phyloP scores from a whole-genome alignment of 1,140 invertebrate species.

The Magallana angulata region DNA sequence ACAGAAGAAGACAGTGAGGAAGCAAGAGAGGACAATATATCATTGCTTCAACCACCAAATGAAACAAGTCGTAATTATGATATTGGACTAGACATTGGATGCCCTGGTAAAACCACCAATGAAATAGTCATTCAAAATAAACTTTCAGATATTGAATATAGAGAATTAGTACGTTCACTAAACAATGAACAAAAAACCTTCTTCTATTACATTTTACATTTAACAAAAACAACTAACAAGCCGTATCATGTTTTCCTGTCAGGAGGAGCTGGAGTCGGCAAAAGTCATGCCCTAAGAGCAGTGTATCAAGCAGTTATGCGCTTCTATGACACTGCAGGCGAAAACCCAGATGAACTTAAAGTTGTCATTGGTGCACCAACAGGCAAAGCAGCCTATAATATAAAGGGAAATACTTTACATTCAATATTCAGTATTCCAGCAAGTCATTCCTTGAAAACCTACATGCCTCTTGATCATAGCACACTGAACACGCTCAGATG shows the following conservation, averaged over 20 bases:
- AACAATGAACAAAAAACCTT: too few relatives aligned
- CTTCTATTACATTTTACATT: too few relatives aligned
- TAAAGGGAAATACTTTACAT: conserved; percentile 57
- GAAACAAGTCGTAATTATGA: too few relatives aligned
- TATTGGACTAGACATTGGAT: too few relatives aligned
- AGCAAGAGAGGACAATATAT: too few relatives aligned
- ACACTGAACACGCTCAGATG: not conserved
- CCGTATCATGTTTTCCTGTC: not conserved
- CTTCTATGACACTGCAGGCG: conserved; percentile 53
- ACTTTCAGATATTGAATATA: too few relatives aligned
- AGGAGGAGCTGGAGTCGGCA: not conserved
- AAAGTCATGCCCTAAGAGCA: conserved; percentile 12
- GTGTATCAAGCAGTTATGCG: conserved; percentile 52
- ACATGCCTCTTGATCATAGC: conserved; percentile 40
- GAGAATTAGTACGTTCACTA: too few relatives aligned
- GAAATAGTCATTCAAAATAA: too few relatives aligned
- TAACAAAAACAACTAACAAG: not conserved
- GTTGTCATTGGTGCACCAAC: conserved; percentile 56
- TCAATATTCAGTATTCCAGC: conserved; percentile 52
- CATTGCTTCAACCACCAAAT: too few relatives aligned
- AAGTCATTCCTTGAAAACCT: conserved; percentile 39
- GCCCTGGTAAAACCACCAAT: too few relatives aligned
- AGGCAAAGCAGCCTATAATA: conserved; percentile 59
- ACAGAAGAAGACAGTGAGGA: too few relatives aligned
- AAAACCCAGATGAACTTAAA: conserved; percentile 56